Conservation (phyloP, 2,797 vertebrate species). For the Eulemur albifrons region DNA sequence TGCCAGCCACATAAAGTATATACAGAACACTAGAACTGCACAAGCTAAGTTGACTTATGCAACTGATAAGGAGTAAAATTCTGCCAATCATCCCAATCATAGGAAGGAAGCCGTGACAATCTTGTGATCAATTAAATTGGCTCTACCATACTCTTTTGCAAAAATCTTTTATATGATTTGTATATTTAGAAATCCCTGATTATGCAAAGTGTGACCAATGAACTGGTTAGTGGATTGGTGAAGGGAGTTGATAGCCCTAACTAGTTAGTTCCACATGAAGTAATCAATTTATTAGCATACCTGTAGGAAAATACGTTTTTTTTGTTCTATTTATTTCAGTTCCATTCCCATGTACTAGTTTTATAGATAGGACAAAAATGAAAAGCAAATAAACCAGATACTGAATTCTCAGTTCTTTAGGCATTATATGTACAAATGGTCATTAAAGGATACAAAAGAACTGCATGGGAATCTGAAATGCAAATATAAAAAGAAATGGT, state of each 20-base stretch:
- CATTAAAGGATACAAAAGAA: not conserved
- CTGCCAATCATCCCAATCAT: not conserved
- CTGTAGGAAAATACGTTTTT: not conserved
- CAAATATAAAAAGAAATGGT: not conserved
- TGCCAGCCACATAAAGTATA: slow-evolving; percentile 27
- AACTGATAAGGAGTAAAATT: slow-evolving; percentile 23
- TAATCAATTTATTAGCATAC: not conserved
- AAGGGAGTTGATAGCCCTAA: not conserved
- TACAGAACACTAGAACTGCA: slow-evolving; percentile 29
- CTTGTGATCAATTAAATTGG: not conserved
- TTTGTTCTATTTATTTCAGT: not conserved
- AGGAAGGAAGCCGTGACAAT: not conserved
- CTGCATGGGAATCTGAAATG: not conserved
- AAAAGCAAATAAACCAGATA: not conserved
- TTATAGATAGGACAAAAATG: not conserved
- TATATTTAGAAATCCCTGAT: not conserved
- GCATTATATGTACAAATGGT: not conserved
- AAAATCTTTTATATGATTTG: not conserved
- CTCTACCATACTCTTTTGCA: not conserved
- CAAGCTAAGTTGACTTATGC: slow-evolving; percentile 30
- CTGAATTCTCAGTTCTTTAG: not conserved
- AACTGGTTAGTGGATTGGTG: not conserved
- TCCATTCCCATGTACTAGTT: not conserved
- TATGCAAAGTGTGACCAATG: not conserved
- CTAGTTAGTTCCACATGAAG: not conserved